phyloP scores from a whole-genome alignment of 2,113 vertebrate genomes.

The Bombycilla garrulus region DNA sequence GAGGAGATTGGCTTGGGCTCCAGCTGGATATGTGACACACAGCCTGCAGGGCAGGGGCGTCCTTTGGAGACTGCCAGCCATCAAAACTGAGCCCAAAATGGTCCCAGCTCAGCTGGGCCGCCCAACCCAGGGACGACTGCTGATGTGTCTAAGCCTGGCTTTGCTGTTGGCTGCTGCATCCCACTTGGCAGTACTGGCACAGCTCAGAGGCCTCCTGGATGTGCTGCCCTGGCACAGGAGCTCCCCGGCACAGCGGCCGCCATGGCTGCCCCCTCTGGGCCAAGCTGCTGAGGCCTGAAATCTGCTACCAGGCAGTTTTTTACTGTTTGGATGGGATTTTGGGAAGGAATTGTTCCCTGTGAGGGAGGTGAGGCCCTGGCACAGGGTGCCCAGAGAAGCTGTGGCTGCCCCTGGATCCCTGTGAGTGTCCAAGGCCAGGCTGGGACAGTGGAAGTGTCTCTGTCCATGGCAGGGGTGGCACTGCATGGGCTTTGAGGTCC shows the following conservation, averaged over 20 bases:
- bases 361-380: accelerated
- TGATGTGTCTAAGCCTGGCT: neutral
- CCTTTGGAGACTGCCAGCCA: neutral
- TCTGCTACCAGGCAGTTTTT: neutral
- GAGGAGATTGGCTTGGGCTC: neutral
- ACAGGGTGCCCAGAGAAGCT: neutral
- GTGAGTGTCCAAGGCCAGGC: neutral
- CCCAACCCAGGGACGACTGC: neutral
- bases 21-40: neutral
- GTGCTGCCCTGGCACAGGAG: neutral
- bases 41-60: neutral
- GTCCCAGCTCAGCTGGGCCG: neutral
- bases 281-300: neutral
- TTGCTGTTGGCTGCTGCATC: neutral
- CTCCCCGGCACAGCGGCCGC: accelerated
- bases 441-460: accelerated
- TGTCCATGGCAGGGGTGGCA: neutral
- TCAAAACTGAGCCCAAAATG: neutral
- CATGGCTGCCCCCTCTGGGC: neutral
- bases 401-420: neutral
- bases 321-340: neutral
- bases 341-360: accelerated
- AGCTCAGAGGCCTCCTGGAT: neutral
- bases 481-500: neutral
- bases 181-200: neutral